Conservation (phyloP, 2,888 invertebrate species). For the Eupelmus urozonus region DNA sequence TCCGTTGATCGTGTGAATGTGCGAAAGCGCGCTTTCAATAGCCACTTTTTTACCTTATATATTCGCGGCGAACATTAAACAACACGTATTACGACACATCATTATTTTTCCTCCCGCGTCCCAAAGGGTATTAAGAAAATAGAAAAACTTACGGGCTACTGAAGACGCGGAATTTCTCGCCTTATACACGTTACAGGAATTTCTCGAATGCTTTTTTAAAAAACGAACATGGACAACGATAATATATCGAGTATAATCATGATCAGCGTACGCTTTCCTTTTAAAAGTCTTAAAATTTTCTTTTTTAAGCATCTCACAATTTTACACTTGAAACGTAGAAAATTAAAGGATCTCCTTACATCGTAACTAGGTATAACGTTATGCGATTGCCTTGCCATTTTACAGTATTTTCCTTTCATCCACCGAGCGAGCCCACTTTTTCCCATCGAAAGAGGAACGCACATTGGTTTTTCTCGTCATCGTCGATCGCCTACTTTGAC, state of each 20-base stretch:
- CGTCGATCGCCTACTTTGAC: conserved; percentile 13
- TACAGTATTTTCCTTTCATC: conserved; percentile 26
- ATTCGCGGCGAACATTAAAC: conserved; percentile 31
- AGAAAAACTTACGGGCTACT: conserved; percentile 53
- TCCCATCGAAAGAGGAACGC: conserved; percentile 55
- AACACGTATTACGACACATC: conserved; percentile 37
- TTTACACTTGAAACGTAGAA: conserved; percentile 74
- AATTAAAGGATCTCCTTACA: conserved; percentile 73
- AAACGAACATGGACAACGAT: conserved; percentile 44
- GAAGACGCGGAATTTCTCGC: conserved; percentile 43
- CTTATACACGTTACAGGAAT: conserved; percentile 30
- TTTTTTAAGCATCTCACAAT: conserved; percentile 75
- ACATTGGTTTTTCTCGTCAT: conserved; percentile 42
- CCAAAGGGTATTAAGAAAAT: conserved; percentile 58
- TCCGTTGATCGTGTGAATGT: conserved; percentile 12
- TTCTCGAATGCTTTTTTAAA: conserved; percentile 11
- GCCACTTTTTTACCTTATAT: conserved; percentile 15
- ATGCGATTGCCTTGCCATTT: conserved; percentile 62
- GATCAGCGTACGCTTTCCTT: conserved; percentile 47
- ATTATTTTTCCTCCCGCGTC: conserved; percentile 20
- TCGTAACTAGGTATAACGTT: conserved; percentile 63
- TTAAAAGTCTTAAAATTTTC: conserved; percentile 21
- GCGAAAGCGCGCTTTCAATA: conserved; percentile 33
- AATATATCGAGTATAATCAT: conserved; percentile 30
- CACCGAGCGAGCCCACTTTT: conserved; percentile 33